Conservation (phyloP, 2,113 vertebrate species). For the Ia io region DNA sequence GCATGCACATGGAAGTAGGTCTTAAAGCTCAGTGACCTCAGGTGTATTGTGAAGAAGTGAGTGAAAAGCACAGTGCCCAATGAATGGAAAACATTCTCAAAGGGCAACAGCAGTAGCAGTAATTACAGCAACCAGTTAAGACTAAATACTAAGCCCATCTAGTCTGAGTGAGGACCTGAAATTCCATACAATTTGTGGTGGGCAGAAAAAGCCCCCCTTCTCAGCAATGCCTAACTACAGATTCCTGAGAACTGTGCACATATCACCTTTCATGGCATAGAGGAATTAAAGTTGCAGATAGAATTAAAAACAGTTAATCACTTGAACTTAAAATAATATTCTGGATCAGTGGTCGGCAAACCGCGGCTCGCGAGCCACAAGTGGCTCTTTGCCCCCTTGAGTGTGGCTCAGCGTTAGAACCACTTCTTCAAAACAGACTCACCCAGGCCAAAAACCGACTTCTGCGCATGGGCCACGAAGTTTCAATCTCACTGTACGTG, state of each 20-base stretch:
- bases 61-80: background rate
- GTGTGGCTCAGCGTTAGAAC: too few relatives aligned
- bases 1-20: background rate
- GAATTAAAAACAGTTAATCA: background rate
- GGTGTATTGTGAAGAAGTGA: background rate
- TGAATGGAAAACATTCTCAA: background rate
- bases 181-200: background rate
- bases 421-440: too few relatives aligned
- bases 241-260: background rate
- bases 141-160: background rate
- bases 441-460: too few relatives aligned
- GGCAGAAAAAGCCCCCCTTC: background rate
- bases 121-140: background rate
- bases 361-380: too few relatives aligned
- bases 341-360: too few relatives aligned
- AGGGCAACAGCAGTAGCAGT: background rate
- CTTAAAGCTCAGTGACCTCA: background rate
- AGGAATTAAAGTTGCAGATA: background rate
- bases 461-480: too few relatives aligned
- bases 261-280: background rate
- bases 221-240: background rate
- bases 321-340: background rate
- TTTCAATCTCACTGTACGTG: too few relatives aligned
- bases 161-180: background rate
- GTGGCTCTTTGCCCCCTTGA: too few relatives aligned